A percentile compares a stretch with the other conserved stretches of the same genome.
These are phyloP conservation scores for Octodon degus DNA, from an alignment of 2,113 vertebrate species.

Conservation along the genomic window DNA sequence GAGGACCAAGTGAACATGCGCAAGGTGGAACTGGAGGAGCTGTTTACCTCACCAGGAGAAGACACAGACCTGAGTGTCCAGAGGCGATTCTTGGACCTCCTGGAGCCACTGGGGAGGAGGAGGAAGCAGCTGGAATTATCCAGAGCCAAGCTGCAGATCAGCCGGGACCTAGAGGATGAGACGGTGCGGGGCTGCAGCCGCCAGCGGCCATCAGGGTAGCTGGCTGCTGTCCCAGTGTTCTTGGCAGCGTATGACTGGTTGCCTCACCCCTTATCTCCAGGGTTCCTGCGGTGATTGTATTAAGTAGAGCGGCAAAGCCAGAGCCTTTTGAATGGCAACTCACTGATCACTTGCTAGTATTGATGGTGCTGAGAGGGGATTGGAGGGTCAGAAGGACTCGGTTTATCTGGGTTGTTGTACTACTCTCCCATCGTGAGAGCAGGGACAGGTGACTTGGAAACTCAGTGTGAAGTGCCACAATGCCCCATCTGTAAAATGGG, in stretches of 20 bases:
- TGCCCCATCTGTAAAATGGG: constrained; percentile 33
- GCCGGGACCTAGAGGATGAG: constrained; percentile 95
- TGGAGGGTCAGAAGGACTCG: neutral
- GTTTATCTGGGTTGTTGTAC: neutral
- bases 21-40: constrained; percentile 92
- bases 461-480: neutral
- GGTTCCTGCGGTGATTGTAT: neutral
- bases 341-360: neutral
- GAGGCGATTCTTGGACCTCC: constrained; percentile 90
- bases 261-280: neutral
- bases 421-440: neutral
- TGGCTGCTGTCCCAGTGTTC: neutral
- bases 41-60: constrained; percentile 85
- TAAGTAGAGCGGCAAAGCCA: neutral
- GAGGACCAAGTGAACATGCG: constrained; percentile 94
- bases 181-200: constrained; percentile 84
- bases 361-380: neutral
- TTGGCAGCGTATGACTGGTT: neutral
- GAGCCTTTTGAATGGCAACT: neutral
- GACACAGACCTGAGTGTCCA: constrained; percentile 88
- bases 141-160: constrained; percentile 93
- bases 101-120: constrained; percentile 90
- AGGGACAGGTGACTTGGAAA: neutral
- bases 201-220: neutral
- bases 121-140: constrained; percentile 91